A percentile compares a stretch with the other conserved stretches of the same genome.
Evolutionary conservation across 2,888 invertebrate genomes (phyloP).

Genomic region (Tholera decimalis): DNA sequence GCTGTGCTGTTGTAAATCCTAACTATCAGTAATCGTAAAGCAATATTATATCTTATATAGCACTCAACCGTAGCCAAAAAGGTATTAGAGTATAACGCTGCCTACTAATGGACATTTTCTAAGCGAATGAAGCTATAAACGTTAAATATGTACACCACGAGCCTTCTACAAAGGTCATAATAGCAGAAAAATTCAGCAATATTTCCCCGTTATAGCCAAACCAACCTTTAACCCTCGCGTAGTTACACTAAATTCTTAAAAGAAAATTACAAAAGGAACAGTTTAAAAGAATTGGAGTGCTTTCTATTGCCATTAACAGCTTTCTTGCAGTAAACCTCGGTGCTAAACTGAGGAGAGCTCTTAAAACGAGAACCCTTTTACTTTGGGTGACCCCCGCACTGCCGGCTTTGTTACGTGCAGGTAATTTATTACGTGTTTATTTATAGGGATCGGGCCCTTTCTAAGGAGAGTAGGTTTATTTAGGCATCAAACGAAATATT

Average conservation of each 20-base stretch:
- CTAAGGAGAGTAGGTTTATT: constrained; percentile 50
- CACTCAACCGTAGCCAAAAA: constrained; percentile 2
- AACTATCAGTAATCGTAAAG: constrained; percentile 1
- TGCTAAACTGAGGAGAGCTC: constrained; percentile 63
- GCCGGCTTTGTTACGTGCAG: constrained; percentile 54
- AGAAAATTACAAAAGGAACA: constrained; percentile 39
- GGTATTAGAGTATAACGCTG: constrained; percentile 26
- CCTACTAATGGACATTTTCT: constrained; percentile 29
- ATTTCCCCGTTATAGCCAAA: constrained; percentile 22
- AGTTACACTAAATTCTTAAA: constrained; percentile 44
- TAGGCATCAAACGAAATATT: constrained; percentile 56
- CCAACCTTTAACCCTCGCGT: constrained; percentile 28
- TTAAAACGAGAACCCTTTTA: constrained; percentile 71
- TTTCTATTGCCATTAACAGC: constrained; percentile 64
- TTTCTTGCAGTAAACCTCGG: constrained; percentile 66
- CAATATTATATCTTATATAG: constrained; percentile 15
- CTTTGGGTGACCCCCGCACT: constrained; percentile 62
- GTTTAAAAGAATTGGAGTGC: constrained; percentile 50
- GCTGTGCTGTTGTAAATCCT: background rate
- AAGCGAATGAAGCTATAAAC: constrained; percentile 28
- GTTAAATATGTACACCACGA: constrained; percentile 35
- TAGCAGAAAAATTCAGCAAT: constrained; percentile 32
- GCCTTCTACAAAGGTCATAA: constrained; percentile 14
- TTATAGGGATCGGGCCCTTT: constrained; percentile 47
- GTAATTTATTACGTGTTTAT: constrained; percentile 59